Conservation (phyloP, 1,140 invertebrate genomes). For the Drusus annulatus region DNA sequence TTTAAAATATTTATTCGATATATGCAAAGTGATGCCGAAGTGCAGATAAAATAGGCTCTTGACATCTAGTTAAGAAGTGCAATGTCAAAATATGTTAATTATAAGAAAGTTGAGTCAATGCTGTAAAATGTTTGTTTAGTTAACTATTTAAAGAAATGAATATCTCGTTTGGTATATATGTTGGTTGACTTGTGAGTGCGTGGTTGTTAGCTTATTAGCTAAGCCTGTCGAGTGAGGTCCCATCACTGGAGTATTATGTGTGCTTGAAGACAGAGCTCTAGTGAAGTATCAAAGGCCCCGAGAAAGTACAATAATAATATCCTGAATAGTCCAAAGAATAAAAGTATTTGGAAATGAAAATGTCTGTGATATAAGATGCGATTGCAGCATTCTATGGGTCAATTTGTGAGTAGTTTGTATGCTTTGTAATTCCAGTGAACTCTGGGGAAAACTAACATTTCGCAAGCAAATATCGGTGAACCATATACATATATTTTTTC, state of each 20-base stretch:
- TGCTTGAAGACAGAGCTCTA: conserved; percentile 45
- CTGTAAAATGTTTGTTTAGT: conserved; percentile 59
- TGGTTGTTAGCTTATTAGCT: conserved; percentile 50
- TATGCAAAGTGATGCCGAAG: conserved; percentile 51
- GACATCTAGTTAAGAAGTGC: conserved; percentile 53
- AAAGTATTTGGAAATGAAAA: conserved; percentile 58
- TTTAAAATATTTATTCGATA: conserved; percentile 54
- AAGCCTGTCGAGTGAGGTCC: conserved; percentile 47
- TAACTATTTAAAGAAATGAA: conserved; percentile 49
- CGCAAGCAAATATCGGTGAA: conserved; percentile 42
- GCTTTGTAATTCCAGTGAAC: conserved; percentile 66
- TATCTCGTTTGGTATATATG: conserved; percentile 43
- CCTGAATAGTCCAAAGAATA: conserved; percentile 71
- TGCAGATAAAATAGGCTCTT: conserved; percentile 53
- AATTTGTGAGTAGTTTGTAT: conserved; percentile 67
- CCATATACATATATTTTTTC: conserved; percentile 58
- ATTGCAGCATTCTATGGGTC: conserved; percentile 67
- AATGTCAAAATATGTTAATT: conserved; percentile 56
- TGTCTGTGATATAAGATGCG: conserved; percentile 73
- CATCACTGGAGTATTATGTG: conserved; percentile 35
- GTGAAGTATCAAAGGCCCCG: conserved; percentile 55
- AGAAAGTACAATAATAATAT: conserved; percentile 60
- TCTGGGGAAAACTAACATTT: conserved; percentile 35
- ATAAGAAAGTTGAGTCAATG: conserved; percentile 59
- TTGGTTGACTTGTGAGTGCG: conserved; percentile 47